A percentile compares a stretch with the other conserved stretches of the same genome.
Conservation (phyloP, 30 jellyfish, hydroid and myxozoan genomes). For the Hydractinia symbiolongicarpus region DNA sequence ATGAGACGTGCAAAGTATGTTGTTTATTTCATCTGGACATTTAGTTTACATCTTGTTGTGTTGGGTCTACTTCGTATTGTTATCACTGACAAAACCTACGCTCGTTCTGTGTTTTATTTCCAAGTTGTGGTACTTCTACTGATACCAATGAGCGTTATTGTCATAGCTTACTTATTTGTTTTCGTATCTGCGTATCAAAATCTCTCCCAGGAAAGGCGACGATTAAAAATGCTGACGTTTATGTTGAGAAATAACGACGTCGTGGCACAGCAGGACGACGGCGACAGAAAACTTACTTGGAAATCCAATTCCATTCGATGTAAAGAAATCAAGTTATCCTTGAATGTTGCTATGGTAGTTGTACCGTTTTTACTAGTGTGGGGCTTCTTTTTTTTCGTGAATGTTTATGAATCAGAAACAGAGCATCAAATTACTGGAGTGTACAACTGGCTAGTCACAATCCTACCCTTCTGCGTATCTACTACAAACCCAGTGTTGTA, state of each 20-base stretch:
- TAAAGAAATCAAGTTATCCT: slow-evolving; percentile 21
- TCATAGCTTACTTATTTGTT: slow-evolving; percentile 5
- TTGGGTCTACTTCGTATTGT: slow-evolving; percentile 21
- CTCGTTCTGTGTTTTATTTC: neutral
- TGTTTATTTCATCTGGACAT: slow-evolving; percentile 13
- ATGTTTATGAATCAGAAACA: slow-evolving; percentile 13
- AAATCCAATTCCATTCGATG: slow-evolving; percentile 11
- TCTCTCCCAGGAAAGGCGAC: slow-evolving; percentile 15
- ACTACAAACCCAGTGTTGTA: slow-evolving; percentile 23
- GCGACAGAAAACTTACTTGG: slow-evolving; percentile 1
- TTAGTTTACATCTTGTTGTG: slow-evolving; percentile 6
- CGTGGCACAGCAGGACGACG: neutral
- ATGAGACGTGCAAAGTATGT: slow-evolving; percentile 20
- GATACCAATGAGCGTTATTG: slow-evolving; percentile 20
- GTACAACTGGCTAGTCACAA: slow-evolving; percentile 18
- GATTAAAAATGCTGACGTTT: slow-evolving; percentile 14
- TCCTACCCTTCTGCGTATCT: slow-evolving; percentile 27
- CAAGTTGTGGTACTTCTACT: neutral
- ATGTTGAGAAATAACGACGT: neutral
- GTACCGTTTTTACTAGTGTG: slow-evolving; percentile 29
- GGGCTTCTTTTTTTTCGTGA: slow-evolving; percentile 27
- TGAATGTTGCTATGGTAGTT: slow-evolving; percentile 32
- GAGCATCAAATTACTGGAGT: slow-evolving; percentile 18
- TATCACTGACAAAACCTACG: neutral
- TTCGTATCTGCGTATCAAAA: slow-evolving; percentile 26